Conservation (phyloP, 2,113 vertebrate genomes). For the Megaceryle torquata region DNA sequence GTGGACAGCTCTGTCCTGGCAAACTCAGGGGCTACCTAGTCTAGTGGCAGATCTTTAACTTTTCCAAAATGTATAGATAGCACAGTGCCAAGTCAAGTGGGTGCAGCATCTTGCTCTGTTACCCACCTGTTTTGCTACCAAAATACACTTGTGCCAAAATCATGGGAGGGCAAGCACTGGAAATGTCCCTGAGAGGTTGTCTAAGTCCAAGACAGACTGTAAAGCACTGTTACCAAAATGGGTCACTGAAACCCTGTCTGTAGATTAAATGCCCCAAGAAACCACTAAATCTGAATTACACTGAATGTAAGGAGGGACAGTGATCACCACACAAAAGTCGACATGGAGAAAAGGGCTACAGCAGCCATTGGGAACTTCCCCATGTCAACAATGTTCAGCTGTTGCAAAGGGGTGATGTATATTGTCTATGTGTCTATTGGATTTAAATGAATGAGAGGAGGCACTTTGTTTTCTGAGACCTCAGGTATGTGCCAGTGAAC, state of each 20-base stretch:
- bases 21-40: not conserved
- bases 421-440: not conserved
- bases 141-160: not conserved
- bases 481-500: not conserved
- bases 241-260: not conserved
- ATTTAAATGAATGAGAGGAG: not conserved
- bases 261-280: not conserved
- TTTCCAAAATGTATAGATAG: not conserved
- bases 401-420: not conserved
- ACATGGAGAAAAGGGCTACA: fast-evolving
- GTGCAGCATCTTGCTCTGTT: not conserved
- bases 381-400: not conserved
- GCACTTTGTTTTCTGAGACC: not conserved
- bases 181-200: not conserved
- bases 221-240: not conserved
- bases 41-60: not conserved
- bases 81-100: not conserved
- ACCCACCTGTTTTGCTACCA: not conserved
- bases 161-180: not conserved
- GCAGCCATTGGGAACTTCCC: not conserved
- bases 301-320: not conserved
- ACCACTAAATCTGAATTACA: not conserved
- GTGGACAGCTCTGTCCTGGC: fast-evolving
- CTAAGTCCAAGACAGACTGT: not conserved
- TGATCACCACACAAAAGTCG: not conserved